Evolutionary conservation across 1,140 invertebrate genomes (phyloP), one percentile per base, ranked within the genome.

Genomic region (Cherax quadricarinatus): DNA sequence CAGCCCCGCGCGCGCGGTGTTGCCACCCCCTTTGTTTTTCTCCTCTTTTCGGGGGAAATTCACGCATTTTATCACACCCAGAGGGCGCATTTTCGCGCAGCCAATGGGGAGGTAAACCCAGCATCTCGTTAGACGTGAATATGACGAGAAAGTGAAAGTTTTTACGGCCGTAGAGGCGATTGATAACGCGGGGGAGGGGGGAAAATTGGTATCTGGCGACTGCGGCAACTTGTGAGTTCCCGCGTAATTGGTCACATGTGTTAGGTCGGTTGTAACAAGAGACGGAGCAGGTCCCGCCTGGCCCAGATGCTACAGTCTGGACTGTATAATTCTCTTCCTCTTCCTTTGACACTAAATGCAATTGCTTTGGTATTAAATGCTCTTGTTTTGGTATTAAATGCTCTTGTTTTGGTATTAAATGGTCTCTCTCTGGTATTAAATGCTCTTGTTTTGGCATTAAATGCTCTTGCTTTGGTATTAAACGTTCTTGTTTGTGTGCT

Each of bases 221-320:
- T 14, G 0, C 53, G 0, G 12, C 41, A 79, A 88, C 82, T 80
- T 49, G 57, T 21, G 79, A 49, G 88, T 75, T 53, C 66, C 60
- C 78, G 78, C 24, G 88, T 91, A 91, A 91, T 91, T 91, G 89
- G 89, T 91, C 84, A 80, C 89, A 91, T 91, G 89, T 91, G 89
- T 91, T 86, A 9, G 24, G 82, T 75, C 75, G 89, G 80, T 60
- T 91, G 89, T 91, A 91, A 91, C 82, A 82, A 91, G 89, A 57
- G 53, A 57, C 53, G 53, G 53, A 91, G 83, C 57, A 21, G 62
- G 84, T 24, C 51, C n/a, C 66, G 30, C 66, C 30, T 51, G 66
- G 51, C 66, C 70, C 89, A 91, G 84, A 91, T 91, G 89, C 70
- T 91, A 78, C 18, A 16, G 10, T 66, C 18, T 66, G 62, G 62